Evolutionary conservation across 2,113 vertebrate species (phyloP).

Genomic region (Megalops atlanticus): DNA sequence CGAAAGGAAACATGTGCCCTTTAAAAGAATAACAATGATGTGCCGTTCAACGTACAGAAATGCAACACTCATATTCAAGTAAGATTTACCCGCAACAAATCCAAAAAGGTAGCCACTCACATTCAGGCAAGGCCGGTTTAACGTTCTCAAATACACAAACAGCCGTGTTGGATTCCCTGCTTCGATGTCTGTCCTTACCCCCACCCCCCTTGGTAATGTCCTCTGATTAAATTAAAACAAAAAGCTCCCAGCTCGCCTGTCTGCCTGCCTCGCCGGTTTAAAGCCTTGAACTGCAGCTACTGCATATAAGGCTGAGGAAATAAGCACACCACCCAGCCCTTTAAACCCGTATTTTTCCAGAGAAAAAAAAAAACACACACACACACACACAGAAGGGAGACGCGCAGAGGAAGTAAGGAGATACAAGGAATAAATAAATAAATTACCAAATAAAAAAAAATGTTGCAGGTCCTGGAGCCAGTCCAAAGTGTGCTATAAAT

Average conservation of each 20-base stretch:
- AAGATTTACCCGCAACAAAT: background rate
- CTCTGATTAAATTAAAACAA: conserved; percentile 43
- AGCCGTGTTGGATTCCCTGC: conserved; percentile 7
- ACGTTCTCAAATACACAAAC: conserved; percentile 38
- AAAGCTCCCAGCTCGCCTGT: conserved; percentile 52
- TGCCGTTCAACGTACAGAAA: background rate
- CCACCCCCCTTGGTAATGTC: conserved; percentile 31
- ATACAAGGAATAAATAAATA: conserved; percentile 26
- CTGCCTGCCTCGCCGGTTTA: conserved; percentile 55
- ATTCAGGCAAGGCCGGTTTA: conserved; percentile 31
- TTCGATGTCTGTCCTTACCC: conserved; percentile 47
- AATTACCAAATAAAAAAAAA: conserved; percentile 52
- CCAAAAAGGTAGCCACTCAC: conserved; percentile 25
- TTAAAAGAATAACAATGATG: conserved; percentile 11
- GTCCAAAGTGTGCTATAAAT: conserved; percentile 54
- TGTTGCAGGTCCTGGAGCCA: conserved; percentile 43
- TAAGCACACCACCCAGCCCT: conserved; percentile 34
- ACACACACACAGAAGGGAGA: conserved; percentile 12
- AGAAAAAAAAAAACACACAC: conserved; percentile 23
- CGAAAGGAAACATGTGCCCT: conserved; percentile 4
- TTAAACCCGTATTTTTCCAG: conserved; percentile 36
- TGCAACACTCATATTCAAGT: conserved; percentile 17
- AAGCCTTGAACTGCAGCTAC: conserved; percentile 56
- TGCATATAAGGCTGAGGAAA: conserved; percentile 40
- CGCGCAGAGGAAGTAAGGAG: conserved; percentile 26